These are phyloP conservation scores for Rhagonycha fulva DNA, from an alignment of 2,888 invertebrate genomes.

Conservation along the genomic window DNA sequence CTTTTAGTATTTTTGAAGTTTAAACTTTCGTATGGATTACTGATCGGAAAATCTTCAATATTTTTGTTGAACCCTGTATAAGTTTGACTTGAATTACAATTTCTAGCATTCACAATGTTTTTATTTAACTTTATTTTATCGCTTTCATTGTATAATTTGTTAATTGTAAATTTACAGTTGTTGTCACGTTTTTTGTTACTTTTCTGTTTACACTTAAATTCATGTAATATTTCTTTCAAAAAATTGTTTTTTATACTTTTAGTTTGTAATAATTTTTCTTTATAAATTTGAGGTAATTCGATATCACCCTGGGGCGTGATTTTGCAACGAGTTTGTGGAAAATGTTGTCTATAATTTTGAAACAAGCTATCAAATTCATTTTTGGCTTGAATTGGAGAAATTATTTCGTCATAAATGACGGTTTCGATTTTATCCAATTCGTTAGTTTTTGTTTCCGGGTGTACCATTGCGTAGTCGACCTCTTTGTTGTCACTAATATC, in stretches of 20 bases:
- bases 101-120: background rate
- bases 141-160: constrained; percentile 23
- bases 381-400: background rate
- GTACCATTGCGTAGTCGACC: background rate
- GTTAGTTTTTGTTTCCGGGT: constrained; percentile 17
- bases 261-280: constrained; percentile 40
- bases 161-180: constrained; percentile 42
- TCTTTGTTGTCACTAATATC: constrained; percentile 23
- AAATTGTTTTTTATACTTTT: constrained; percentile 29
- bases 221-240: constrained; percentile 37
- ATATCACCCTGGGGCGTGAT: constrained; percentile 33
- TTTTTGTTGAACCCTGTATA: background rate
- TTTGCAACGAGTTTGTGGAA: constrained; percentile 39
- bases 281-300: constrained; percentile 44
- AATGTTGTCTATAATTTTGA: constrained; percentile 49
- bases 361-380: constrained; percentile 30
- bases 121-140: background rate
- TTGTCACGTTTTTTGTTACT: constrained; percentile 28
- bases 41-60: background rate
- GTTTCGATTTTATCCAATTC: constrained; percentile 36
- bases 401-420: constrained; percentile 17
- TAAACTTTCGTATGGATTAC: background rate
- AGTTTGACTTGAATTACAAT: background rate
- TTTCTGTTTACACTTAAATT: constrained; percentile 37
- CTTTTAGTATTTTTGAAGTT: constrained; percentile 8